Evolutionary conservation across 1,140 invertebrate genomes (phyloP).

Genomic region (Drosophila rhopaloa): DNA sequence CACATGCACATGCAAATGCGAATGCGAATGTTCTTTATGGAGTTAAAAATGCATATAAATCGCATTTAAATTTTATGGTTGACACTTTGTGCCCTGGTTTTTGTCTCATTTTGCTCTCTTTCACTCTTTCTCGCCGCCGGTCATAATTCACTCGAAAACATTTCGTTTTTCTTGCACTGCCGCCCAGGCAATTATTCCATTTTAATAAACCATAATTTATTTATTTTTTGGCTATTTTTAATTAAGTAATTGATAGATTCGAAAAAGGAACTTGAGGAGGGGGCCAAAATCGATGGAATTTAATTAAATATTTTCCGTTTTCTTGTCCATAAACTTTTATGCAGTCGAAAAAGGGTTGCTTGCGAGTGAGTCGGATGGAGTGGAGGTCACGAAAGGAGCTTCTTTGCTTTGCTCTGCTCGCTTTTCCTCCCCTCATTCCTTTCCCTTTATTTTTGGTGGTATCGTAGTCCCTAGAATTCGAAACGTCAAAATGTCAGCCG

Average conservation of each 20-base stretch:
- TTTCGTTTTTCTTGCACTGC: slow-evolving; percentile 24
- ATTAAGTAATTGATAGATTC: slow-evolving; percentile 79
- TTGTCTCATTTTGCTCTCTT: slow-evolving; percentile 5
- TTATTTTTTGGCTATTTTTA: slow-evolving; percentile 64
- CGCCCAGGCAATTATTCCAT: slow-evolving; percentile 37
- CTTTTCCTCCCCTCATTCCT: background rate
- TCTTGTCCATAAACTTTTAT: slow-evolving; percentile 58
- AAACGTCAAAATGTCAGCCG: slow-evolving; percentile 69
- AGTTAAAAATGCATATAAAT: slow-evolving; percentile 51
- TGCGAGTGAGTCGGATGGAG: background rate
- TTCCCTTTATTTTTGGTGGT: slow-evolving; percentile 6
- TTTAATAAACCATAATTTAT: slow-evolving; percentile 58
- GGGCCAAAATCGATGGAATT: slow-evolving; percentile 68
- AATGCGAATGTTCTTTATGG: slow-evolving; percentile 13
- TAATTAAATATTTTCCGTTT: slow-evolving; percentile 72
- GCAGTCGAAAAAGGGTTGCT: slow-evolving; percentile 32
- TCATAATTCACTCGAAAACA: slow-evolving; percentile 41
- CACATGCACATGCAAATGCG: background rate
- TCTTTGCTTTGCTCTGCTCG: background rate
- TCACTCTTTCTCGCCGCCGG: slow-evolving; percentile 1
- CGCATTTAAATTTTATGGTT: slow-evolving; percentile 51
- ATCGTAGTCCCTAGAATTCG: slow-evolving; percentile 8
- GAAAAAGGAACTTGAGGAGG: slow-evolving; percentile 1
- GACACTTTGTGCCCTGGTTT: slow-evolving; percentile 33
- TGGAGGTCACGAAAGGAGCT: slow-evolving; percentile 18